Percentiles rank a stretch among this genome's conserved stretches.
Evolutionary conservation across 2,113 vertebrate species (phyloP).

Genomic region (Paramisgurnus dabryanus): DNA sequence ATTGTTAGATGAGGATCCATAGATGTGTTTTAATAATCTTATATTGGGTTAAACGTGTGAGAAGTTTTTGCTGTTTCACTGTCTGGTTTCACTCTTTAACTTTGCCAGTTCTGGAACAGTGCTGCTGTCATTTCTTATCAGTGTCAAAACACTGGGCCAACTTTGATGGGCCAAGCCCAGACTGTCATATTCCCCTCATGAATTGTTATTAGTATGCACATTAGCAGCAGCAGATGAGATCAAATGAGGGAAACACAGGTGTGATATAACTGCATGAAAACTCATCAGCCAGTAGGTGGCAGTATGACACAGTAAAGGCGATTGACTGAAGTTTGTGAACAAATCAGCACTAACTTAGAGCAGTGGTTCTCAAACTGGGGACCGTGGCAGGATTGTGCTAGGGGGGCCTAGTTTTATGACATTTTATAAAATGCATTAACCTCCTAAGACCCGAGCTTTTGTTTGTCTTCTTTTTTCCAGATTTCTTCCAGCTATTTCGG

Average conservation of each 20-base stretch:
- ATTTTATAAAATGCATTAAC: no score
- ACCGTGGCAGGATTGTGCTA: no score
- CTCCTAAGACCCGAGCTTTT: no score
- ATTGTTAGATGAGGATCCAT: not conserved
- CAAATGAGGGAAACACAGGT: conserved; percentile 5
- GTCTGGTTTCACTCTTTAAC: not conserved
- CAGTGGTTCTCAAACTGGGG: not conserved
- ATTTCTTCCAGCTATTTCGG: no score
- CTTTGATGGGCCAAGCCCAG: conserved; percentile 26
- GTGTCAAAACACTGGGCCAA: conserved; percentile 23
- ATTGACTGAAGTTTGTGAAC: not conserved
- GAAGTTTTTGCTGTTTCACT: conserved; percentile 22
- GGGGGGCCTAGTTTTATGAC: no score
- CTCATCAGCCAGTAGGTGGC: conserved; percentile 33
- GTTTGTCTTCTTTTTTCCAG: no score
- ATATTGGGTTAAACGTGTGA: not conserved
- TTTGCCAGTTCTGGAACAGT: not conserved
- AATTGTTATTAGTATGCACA: conserved; percentile 10
- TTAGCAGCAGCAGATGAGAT: conserved; percentile 31
- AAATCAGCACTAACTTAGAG: not conserved
- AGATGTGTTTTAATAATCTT: not conserved
- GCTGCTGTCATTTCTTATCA: conserved; percentile 45
- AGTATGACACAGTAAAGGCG: conserved; percentile 29
- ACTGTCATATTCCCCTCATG: conserved; percentile 11
- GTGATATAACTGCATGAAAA: conserved; percentile 7